Evolutionary conservation across 2,797 vertebrate genomes (phyloP).

Genomic region (Leptodactylus fallax): DNA sequence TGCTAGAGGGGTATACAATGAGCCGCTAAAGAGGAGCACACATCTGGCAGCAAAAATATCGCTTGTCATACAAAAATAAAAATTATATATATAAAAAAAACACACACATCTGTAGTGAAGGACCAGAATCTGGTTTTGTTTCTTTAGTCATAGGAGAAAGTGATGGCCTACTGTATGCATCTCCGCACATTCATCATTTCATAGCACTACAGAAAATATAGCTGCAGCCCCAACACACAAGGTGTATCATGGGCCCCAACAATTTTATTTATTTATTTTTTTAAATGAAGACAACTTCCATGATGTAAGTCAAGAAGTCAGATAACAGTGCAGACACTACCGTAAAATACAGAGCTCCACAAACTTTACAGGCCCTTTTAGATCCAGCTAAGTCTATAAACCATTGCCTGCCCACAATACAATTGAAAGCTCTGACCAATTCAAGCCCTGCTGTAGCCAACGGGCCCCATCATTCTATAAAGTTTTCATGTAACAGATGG

Average conservation of each 20-base stretch:
- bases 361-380: neutral
- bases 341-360: neutral
- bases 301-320: neutral
- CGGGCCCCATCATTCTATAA: neutral
- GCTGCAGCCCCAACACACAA: neutral
- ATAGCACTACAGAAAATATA: constrained; percentile 4
- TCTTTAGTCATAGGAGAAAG: neutral
- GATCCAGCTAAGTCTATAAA: no score
- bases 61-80: neutral
- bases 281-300: neutral
- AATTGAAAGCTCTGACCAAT: neutral
- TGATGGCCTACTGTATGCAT: neutral
- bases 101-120: constrained; percentile 21
- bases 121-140: neutral
- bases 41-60: constrained; percentile 31
- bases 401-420: neutral
- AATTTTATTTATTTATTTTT: no score
- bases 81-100: neutral
- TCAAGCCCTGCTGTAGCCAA: neutral
- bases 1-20: neutral
- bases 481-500: neutral
- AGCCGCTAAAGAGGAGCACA: neutral
- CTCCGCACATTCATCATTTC: neutral
- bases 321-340: no score
- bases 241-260: neutral